These are phyloP conservation scores for Lymantria monacha DNA, from an alignment of 2,888 invertebrate genomes.

Conservation along the genomic window DNA sequence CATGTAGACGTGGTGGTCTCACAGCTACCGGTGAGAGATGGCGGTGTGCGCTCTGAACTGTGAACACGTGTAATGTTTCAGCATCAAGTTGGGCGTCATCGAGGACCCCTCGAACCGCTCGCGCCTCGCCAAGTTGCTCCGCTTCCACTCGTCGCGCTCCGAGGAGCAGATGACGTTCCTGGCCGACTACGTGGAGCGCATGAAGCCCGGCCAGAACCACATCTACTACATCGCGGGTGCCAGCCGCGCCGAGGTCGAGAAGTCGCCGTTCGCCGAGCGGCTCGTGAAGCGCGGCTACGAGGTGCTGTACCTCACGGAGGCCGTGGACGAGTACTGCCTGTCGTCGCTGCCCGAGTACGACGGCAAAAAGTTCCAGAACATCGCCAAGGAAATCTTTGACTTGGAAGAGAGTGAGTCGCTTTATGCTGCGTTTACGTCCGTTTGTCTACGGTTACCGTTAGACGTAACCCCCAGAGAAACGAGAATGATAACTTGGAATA, in stretches of 20 bases:
- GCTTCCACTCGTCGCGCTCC: constrained; percentile 91
- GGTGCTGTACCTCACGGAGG: constrained; percentile 96
- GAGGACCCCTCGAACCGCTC: constrained; percentile 99
- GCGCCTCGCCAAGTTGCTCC: constrained; percentile 95
- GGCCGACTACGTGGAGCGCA: constrained; percentile 94
- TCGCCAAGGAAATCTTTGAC: constrained; percentile 98
- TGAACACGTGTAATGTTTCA: constrained; percentile 39
- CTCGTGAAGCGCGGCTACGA: constrained; percentile 96
- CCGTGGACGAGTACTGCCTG: constrained; percentile 99
- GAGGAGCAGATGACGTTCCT: constrained; percentile 86
- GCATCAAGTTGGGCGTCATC: constrained; percentile 97
- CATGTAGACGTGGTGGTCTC: too few relatives aligned
- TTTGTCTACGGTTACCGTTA: too few relatives aligned
- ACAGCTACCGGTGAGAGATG: too few relatives aligned
- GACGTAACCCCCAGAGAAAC: too few relatives aligned
- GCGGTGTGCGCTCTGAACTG: too few relatives aligned
- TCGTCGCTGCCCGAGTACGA: constrained; percentile 98
- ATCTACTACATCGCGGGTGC: constrained; percentile 98
- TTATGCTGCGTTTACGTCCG: not conserved
- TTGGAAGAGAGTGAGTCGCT: constrained; percentile 85
- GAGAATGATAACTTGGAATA: too few relatives aligned
- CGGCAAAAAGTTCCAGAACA: constrained; percentile 99
- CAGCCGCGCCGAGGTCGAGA: constrained; percentile 91
- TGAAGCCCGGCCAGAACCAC: constrained; percentile 96
- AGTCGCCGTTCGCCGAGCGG: constrained; percentile 97